These are phyloP conservation scores for Hydrolagus affinis DNA, from an alignment of 2,113 vertebrate species.

Conservation along the genomic window DNA sequence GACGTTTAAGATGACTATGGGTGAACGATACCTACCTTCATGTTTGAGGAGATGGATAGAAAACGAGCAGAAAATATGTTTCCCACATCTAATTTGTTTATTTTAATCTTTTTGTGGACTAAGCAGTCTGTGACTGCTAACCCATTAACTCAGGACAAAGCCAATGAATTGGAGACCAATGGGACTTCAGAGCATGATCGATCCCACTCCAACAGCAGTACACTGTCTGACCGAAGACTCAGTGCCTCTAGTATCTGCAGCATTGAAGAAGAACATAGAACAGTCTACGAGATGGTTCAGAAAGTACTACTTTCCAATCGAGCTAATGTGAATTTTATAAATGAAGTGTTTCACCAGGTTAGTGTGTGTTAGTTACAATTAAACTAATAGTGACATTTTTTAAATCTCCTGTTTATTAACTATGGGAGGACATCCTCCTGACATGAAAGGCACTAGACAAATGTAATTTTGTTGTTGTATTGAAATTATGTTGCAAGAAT, in stretches of 20 bases:
- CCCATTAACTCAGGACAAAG: slow-evolving; percentile 63
- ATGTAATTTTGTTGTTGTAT: not conserved
- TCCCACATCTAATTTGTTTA: not conserved
- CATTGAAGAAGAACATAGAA: slow-evolving; percentile 82
- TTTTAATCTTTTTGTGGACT: not conserved
- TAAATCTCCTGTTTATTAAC: not conserved
- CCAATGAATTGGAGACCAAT: slow-evolving; percentile 50
- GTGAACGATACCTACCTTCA: not conserved
- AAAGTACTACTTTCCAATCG: slow-evolving; percentile 80
- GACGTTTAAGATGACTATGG: not conserved
- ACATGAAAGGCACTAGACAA: not conserved
- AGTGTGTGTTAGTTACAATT: slow-evolving; percentile 8
- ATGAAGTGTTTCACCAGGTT: slow-evolving; percentile 95
- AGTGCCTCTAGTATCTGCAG: slow-evolving; percentile 87
- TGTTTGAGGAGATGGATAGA: not conserved
- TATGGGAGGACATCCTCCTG: no score
- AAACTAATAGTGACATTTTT: not conserved
- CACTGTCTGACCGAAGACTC: slow-evolving; percentile 72
- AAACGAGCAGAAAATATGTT: not conserved
- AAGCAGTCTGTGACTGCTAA: slow-evolving; percentile 58
- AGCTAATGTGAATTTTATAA: slow-evolving; percentile 92
- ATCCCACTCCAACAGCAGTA: slow-evolving; percentile 80
- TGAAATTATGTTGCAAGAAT: no score
- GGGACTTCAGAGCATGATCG: slow-evolving; percentile 63
- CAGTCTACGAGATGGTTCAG: slow-evolving; percentile 87